Evolutionary conservation across 2,888 invertebrate species (phyloP).

Genomic region (Micropterix aruncella): DNA sequence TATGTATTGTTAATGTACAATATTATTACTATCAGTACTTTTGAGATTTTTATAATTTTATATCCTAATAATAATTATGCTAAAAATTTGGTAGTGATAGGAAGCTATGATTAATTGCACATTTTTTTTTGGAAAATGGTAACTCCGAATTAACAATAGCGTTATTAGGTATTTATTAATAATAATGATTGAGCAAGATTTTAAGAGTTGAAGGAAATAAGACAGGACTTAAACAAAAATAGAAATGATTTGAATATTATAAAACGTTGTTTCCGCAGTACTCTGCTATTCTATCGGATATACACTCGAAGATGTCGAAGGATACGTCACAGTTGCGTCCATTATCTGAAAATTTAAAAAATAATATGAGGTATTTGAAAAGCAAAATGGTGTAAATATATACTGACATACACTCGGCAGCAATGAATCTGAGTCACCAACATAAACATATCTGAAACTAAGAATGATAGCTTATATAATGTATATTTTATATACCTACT

Average conservation of each 20-base stretch:
- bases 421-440: no score
- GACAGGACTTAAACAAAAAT: background rate
- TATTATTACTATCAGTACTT: background rate
- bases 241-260: conserved; percentile 13
- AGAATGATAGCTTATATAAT: no score
- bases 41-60: no score
- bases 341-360: conserved; percentile 48
- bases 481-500: no score
- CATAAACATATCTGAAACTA: no score
- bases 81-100: background rate
- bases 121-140: background rate
- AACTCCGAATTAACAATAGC: no score
- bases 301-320: conserved; percentile 67
- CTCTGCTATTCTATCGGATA: conserved; percentile 62
- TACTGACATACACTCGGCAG: no score
- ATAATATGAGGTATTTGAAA: no score
- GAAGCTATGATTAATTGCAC: background rate
- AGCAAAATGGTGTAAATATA: no score
- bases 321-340: conserved; percentile 62
- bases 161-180: no score
- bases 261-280: conserved; percentile 46
- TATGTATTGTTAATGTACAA: no score
- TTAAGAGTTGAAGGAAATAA: background rate
- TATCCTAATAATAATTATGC: background rate
- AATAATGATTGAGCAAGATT: no score